Evolutionary conservation across 2,888 invertebrate species (phyloP).

Genomic region (Frankliniella fusca): DNA sequence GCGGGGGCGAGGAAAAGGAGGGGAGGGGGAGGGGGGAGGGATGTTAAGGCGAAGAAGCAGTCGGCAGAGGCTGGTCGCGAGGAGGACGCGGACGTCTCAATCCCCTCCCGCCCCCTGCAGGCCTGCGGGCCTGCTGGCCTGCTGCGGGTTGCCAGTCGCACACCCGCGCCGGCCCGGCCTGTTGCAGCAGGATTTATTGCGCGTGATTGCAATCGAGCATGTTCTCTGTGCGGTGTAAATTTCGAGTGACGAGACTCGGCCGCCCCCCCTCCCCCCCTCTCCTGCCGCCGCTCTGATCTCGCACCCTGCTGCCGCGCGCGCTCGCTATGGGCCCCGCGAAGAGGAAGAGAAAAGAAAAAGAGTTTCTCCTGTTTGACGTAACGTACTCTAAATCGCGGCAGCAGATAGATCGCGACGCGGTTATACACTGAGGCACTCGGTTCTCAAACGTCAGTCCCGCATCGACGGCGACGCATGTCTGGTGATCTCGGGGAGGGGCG

Average conservation of each 20-base stretch:
- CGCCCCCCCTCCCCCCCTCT: not conserved
- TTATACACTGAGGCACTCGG: no score
- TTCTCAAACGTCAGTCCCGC: no score
- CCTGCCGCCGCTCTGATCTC: not conserved
- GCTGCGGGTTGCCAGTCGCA: not conserved
- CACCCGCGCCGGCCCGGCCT: not conserved
- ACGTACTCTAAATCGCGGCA: no score
- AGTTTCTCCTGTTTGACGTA: no score
- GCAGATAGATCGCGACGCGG: no score
- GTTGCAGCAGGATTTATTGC: constrained; percentile 18
- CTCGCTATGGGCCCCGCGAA: no score
- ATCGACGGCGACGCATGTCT: no score
- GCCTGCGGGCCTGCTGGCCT: not conserved
- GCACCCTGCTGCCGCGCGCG: not conserved
- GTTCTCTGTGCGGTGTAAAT: constrained; percentile 16
- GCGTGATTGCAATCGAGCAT: constrained; percentile 24
- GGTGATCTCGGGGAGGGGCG: no score
- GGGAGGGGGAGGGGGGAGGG: no score
- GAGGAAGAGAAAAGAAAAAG: no score
- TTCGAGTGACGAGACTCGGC: constrained; percentile 7
- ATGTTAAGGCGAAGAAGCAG: no score
- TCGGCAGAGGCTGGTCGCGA: not conserved
- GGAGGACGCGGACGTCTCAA: not conserved
- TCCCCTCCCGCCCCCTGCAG: not conserved
- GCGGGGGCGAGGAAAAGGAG: not conserved